Conservation (phyloP, 92 coral and sea anemone species). For the Montipora capitata region DNA sequence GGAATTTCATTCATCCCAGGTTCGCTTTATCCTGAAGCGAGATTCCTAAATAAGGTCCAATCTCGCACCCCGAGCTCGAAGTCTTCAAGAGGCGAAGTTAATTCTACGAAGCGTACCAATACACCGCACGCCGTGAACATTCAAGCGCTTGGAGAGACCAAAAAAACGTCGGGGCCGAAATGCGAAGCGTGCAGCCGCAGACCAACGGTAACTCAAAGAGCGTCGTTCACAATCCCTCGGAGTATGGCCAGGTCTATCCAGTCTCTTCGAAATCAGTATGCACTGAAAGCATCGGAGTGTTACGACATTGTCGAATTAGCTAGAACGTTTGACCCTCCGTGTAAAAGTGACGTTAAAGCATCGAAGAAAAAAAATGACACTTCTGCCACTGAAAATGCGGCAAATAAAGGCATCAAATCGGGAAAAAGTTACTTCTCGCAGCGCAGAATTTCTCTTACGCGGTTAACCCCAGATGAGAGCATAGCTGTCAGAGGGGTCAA, state of each 20-base stretch:
- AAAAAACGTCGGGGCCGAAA: conserved; percentile 19
- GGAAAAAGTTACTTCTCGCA: conserved; percentile 93
- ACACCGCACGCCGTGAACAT: neutral
- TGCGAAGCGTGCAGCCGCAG: conserved; percentile 82
- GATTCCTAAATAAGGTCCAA: conserved; percentile 31
- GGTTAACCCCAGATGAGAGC: conserved; percentile 64
- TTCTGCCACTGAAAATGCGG: conserved; percentile 65
- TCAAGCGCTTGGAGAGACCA: conserved; percentile 13
- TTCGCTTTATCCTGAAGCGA: conserved; percentile 87
- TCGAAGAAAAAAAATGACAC: conserved; percentile 30
- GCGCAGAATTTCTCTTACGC: conserved; percentile 88
- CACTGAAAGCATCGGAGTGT: conserved; percentile 86
- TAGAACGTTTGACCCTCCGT: conserved; percentile 85
- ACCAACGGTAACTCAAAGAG: conserved; percentile 46
- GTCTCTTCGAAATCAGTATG: conserved; percentile 82
- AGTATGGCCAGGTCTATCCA: conserved; percentile 32
- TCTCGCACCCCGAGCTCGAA: conserved; percentile 20
- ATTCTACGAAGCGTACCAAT: neutral
- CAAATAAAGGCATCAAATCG: conserved; percentile 81
- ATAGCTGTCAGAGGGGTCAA: conserved; percentile 80
- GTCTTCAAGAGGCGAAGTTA: conserved; percentile 4
- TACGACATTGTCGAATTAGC: conserved; percentile 92
- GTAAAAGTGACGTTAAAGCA: conserved; percentile 68
- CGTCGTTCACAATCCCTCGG: conserved; percentile 46
- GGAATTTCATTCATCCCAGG: conserved; percentile 84